Evolutionary conservation across 2,888 invertebrate species (phyloP), one percentile per base, ranked within the genome.

Genomic region (Quadroppia sp.): DNA sequence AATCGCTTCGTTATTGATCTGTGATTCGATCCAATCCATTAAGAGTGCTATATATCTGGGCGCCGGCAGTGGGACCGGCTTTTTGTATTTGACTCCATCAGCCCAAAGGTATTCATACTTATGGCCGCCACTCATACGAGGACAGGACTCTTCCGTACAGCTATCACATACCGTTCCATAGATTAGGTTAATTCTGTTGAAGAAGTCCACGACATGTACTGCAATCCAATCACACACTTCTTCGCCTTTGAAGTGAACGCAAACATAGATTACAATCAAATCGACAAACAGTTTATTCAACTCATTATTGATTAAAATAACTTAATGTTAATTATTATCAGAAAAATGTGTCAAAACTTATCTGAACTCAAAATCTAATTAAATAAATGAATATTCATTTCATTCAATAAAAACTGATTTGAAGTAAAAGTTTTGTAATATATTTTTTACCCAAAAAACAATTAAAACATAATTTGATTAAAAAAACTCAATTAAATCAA

Each of bases 121-220:
- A 4, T 90, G 88, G 0, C 94, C 94, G 1, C 94, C 94, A 30
- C 89, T 89, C 94, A 94, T 94, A 1, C 90, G 90, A 0, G 94
- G 92, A 81, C 94, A 94, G 0, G 90, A 87, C 75, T 88, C 86
- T 77, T 88, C 89, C 50, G 90, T 91, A 81, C 94, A 94, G 81
- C 88, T 90, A 80, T 92, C 91, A 9, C 89, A 89, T 42, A 93
- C 89, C 0, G 59, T 75, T 11, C 94, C 94, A 83, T 94, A 94
- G 78, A 94, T 90, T 64, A 94, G 84, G 83, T 94, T 94, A 78
- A 94, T 92, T 80, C 94, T 87, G 82, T 94, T 94, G 83, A 94
- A 94, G 82, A 94, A 94, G 81, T 94, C 94, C 42, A 94, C 94
- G 79, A 94, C 93, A 84, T 94, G 94, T 4, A 94, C 94, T 23